Percentiles rank a stretch among this genome's conserved stretches.
These are phyloP conservation scores for Pholis gunnellus DNA, from an alignment of 2,113 vertebrate species.

Conservation along the genomic window DNA sequence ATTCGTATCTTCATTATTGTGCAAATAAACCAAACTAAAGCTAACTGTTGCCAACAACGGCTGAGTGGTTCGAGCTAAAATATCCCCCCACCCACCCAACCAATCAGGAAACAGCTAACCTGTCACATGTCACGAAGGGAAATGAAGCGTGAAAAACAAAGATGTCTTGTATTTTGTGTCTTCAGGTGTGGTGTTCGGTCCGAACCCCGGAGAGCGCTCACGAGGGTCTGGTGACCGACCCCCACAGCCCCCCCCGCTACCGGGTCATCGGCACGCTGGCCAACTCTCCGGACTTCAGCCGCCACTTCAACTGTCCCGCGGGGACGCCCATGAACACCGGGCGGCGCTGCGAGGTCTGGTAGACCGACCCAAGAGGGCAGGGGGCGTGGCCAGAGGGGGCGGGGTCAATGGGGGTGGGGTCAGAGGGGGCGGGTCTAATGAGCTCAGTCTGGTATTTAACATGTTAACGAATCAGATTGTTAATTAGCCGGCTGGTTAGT, in stretches of 20 bases:
- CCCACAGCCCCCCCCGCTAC: constrained; percentile 95
- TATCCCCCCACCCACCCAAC: too few species aligned
- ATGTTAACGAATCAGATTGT: neutral
- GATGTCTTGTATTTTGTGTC: neutral
- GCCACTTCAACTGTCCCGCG: constrained; percentile 90
- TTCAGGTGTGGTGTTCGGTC: constrained; percentile 97
- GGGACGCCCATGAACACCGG: constrained; percentile 96
- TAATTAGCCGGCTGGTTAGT: neutral
- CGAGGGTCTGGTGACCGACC: constrained; percentile 95
- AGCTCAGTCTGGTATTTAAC: neutral
- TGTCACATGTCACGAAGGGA: neutral
- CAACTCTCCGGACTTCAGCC: constrained; percentile 95
- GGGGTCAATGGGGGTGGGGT: neutral
- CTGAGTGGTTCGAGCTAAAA: neutral
- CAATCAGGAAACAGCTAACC: neutral
- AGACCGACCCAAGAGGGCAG: constrained; percentile 55
- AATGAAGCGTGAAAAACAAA: neutral
- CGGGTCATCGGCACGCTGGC: constrained; percentile 96
- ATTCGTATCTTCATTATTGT: neutral
- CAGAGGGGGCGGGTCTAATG: neutral
- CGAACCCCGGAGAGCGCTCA: constrained; percentile 97
- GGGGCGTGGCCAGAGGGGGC: neutral
- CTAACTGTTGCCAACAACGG: neutral
- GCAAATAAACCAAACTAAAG: neutral
- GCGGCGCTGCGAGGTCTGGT: constrained; percentile 97